Percentiles rank a stretch among this genome's conserved stretches.
phyloP scores from a whole-genome alignment of 92 coral and sea anemone species.

The Pocillopora meandrina region DNA sequence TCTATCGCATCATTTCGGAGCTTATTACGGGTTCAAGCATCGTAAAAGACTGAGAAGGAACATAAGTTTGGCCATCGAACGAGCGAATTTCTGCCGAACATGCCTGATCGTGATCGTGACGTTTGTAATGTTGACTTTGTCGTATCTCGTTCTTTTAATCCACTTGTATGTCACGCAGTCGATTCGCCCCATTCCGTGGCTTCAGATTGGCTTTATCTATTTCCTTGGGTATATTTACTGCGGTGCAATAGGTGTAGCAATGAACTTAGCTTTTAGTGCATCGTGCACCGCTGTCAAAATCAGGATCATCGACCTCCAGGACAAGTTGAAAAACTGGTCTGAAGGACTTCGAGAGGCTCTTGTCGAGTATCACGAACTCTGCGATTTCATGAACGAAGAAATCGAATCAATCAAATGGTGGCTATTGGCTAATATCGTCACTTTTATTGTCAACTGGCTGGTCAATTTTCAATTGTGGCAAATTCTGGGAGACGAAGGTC shows the following conservation, averaged over 20 bases:
- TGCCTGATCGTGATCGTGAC: slow-evolving; percentile 15
- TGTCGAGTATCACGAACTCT: slow-evolving; percentile 33
- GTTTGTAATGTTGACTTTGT: slow-evolving; percentile 22
- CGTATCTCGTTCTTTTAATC: slow-evolving; percentile 35
- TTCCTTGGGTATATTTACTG: slow-evolving; percentile 45
- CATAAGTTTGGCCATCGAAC: slow-evolving; percentile 34
- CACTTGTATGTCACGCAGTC: slow-evolving; percentile 50
- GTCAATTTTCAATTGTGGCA: slow-evolving; percentile 51
- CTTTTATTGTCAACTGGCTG: slow-evolving; percentile 49
- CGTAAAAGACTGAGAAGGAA: slow-evolving; percentile 23
- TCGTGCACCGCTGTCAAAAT: slow-evolving; percentile 36
- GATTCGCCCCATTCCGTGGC: slow-evolving; percentile 43
- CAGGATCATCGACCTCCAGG: slow-evolving; percentile 40
- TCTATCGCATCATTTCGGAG: slow-evolving; percentile 48
- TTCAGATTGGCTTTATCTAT: slow-evolving; percentile 42
- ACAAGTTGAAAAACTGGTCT: slow-evolving; percentile 24
- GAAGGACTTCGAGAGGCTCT: slow-evolving; percentile 49
- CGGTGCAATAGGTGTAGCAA: slow-evolving; percentile 28
- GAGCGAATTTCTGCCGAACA: slow-evolving; percentile 33
- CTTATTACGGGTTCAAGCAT: slow-evolving; percentile 41
- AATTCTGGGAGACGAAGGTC: slow-evolving; percentile 30
- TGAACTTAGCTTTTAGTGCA: slow-evolving; percentile 40
- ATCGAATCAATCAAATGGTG: slow-evolving; percentile 51
- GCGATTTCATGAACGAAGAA: slow-evolving; percentile 41
- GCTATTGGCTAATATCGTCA: slow-evolving; percentile 34